Conservation (phyloP, 92 coral and sea anemone genomes). For the Ricordea florida region DNA sequence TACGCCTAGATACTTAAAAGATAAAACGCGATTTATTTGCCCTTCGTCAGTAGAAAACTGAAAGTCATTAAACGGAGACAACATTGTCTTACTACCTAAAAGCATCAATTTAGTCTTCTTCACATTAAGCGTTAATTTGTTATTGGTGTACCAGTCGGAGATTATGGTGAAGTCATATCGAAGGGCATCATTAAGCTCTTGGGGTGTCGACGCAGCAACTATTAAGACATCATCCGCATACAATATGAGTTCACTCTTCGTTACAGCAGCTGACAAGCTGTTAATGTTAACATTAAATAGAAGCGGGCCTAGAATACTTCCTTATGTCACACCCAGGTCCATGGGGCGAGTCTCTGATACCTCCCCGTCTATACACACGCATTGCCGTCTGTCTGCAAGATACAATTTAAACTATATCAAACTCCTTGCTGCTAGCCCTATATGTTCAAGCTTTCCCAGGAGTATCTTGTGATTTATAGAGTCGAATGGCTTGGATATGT, state of each 20-base stretch:
- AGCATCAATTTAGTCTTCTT: slow-evolving; percentile 11
- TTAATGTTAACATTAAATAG: background rate
- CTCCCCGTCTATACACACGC: no score
- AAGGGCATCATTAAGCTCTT: slow-evolving; percentile 13
- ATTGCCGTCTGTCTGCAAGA: no score
- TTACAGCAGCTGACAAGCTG: background rate
- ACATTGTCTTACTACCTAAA: slow-evolving; percentile 9
- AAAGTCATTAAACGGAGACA: background rate
- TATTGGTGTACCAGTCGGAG: background rate
- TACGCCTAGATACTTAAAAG: no score
- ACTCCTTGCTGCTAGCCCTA: no score
- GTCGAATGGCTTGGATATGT: no score
- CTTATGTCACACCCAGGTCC: slow-evolving; percentile 2
- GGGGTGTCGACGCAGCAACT: slow-evolving; percentile 22
- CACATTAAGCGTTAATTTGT: background rate
- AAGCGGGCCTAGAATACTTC: slow-evolving; percentile 8
- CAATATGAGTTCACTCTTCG: slow-evolving; percentile 7
- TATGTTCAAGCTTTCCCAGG: no score
- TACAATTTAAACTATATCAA: no score
- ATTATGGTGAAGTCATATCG: slow-evolving; percentile 3
- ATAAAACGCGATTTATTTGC: background rate
- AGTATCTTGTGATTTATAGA: no score
- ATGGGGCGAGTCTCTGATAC: no score
- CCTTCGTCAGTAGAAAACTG: background rate
- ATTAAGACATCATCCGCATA: slow-evolving; percentile 2